Percentiles rank a stretch among this genome's conserved stretches.
Evolutionary conservation across 2,113 vertebrate species (phyloP).

Genomic region (Chloroceryle aenea): DNA sequence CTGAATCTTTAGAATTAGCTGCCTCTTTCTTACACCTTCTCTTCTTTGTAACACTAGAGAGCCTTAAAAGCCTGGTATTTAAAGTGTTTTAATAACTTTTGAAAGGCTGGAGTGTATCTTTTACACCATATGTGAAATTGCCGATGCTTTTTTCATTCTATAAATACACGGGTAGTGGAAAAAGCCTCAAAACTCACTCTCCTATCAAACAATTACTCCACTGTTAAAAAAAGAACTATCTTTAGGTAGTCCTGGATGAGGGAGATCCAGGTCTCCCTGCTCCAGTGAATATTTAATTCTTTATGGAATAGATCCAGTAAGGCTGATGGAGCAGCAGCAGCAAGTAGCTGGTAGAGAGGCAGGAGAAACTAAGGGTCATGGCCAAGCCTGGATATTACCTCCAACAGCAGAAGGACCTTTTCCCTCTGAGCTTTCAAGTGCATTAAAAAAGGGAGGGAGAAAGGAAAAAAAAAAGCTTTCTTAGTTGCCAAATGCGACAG

Average conservation of each 20-base stretch:
- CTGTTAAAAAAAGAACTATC: neutral
- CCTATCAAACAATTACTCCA: slow-evolving; percentile 10
- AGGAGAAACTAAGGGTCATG: slow-evolving; percentile 13
- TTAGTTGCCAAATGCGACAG: slow-evolving; percentile 36
- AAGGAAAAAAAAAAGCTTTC: neutral
- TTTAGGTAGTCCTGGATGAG: neutral
- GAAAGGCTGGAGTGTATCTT: slow-evolving; percentile 17
- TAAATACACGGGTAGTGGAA: slow-evolving; percentile 40
- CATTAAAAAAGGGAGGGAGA: neutral
- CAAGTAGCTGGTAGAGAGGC: neutral
- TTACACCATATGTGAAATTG: slow-evolving; percentile 8
- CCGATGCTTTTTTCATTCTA: neutral
- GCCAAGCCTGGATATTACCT: slow-evolving; percentile 15
- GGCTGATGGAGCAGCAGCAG: neutral
- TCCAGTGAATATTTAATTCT: slow-evolving; percentile 44
- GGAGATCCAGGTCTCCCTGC: slow-evolving; percentile 1
- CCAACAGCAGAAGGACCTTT: neutral
- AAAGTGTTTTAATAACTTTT: slow-evolving; percentile 38
- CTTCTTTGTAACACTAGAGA: slow-evolving; percentile 51
- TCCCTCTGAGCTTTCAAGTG: neutral
- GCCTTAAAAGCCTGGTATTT: slow-evolving; percentile 34
- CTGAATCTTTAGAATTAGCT: slow-evolving; percentile 72
- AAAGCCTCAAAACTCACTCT: neutral
- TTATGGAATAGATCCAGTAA: slow-evolving; percentile 1
- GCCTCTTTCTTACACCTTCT: slow-evolving; percentile 12